A percentile compares a stretch with the other conserved stretches of the same genome.
Evolutionary conservation across 2,113 vertebrate genomes (phyloP).

Genomic region (Centropus bengalensis): DNA sequence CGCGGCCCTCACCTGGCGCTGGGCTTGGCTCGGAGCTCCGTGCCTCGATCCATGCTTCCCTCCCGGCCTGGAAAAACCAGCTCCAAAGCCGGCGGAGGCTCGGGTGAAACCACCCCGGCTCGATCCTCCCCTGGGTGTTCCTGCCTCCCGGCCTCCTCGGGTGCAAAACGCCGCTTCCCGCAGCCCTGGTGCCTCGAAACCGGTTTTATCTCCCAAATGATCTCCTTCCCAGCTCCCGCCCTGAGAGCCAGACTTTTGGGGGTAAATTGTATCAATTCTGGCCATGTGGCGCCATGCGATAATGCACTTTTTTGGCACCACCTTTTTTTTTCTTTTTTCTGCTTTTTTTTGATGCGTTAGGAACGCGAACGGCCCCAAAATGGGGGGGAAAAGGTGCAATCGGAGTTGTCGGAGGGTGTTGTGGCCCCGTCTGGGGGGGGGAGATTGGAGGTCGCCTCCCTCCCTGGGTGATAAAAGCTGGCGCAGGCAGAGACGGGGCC

Average conservation of each 20-base stretch:
- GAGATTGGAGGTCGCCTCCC: slow-evolving; percentile 10
- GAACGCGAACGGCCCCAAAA: neutral
- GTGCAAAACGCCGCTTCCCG: neutral
- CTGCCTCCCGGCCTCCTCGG: neutral
- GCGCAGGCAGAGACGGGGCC: neutral
- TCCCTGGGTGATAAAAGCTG: neutral
- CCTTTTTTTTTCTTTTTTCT: neutral
- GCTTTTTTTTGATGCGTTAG: no score
- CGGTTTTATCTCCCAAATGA: neutral
- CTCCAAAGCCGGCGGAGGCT: no score
- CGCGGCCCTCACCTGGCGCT: no score
- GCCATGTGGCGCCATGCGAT: neutral
- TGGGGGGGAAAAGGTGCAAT: neutral
- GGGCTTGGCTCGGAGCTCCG: fast-evolving
- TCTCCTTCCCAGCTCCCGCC: neutral
- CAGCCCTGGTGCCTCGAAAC: neutral
- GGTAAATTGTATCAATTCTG: neutral
- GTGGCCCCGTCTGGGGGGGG: neutral
- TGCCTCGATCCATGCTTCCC: neutral
- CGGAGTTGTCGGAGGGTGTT: fast-evolving
- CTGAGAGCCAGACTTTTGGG: neutral
- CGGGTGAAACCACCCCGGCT: neutral
- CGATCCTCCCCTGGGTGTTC: neutral
- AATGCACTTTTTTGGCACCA: fast-evolving
- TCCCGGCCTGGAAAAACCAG: fast-evolving